phyloP scores from a whole-genome alignment of 2,888 invertebrate species.

The Aleiodes leptofemur region DNA sequence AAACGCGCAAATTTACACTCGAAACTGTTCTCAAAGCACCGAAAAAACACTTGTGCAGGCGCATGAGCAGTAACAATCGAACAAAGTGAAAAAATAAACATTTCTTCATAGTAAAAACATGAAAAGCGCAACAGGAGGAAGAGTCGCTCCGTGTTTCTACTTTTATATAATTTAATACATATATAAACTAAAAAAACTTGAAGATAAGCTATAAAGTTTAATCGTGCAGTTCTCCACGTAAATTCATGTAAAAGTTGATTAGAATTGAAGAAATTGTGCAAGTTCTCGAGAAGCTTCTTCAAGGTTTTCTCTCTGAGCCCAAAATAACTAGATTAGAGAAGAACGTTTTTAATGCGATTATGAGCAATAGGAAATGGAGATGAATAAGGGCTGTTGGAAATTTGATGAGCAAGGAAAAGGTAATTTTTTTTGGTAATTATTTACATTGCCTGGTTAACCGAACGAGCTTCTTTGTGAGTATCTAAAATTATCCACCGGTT shows the following conservation, averaged over 20 bases:
- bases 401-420: conserved; percentile 71
- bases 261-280: neutral
- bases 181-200: neutral
- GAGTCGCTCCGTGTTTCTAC: neutral
- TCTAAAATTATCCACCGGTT: conserved; percentile 12
- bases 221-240: neutral
- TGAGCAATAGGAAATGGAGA: conserved; percentile 55
- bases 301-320: neutral
- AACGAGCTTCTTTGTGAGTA: neutral
- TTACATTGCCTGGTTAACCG: neutral
- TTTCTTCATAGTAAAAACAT: neutral
- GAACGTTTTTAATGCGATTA: neutral
- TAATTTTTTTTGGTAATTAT: conserved; percentile 47
- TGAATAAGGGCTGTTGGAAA: conserved; percentile 71
- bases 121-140: neutral
- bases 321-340: neutral
- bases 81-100: neutral
- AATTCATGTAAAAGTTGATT: neutral
- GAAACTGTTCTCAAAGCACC: neutral
- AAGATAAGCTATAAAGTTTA: conserved; percentile 16
- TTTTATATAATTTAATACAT: conserved; percentile 20
- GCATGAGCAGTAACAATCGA: conserved; percentile 2
- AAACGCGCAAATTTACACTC: no score
- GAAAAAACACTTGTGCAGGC: neutral
- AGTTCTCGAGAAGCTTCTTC: no score